phyloP scores from a whole-genome alignment of 2,797 vertebrate genomes.

The Melanotaenia maccullochi region DNA sequence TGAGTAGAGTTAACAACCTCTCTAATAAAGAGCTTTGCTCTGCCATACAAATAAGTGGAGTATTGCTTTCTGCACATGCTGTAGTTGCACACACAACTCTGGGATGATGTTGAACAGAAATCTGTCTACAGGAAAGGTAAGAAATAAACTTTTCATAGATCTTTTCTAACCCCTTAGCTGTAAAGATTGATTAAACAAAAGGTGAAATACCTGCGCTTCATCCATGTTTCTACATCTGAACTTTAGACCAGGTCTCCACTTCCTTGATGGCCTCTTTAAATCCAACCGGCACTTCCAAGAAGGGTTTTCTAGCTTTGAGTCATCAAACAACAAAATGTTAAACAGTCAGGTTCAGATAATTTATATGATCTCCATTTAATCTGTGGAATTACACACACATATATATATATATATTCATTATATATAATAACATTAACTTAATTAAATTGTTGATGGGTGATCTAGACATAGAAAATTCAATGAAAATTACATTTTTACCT shows the following conservation, averaged over 20 bases:
- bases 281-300: constrained; percentile 78
- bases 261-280: constrained; percentile 78
- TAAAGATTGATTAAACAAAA: background rate
- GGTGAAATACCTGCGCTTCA: constrained; percentile 82
- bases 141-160: background rate
- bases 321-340: background rate
- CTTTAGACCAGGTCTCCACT: constrained; percentile 78
- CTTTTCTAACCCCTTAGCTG: background rate
- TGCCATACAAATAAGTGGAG: too few relatives aligned
- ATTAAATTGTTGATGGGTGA: too few relatives aligned
- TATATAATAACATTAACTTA: too few relatives aligned
- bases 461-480: too few relatives aligned
- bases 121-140: too few relatives aligned
- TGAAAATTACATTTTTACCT: constrained; percentile 65
- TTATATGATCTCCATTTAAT: background rate
- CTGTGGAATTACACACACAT: background rate
- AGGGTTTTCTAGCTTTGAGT: constrained; percentile 82
- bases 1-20: too few relatives aligned
- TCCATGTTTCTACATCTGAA: constrained; percentile 83
- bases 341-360: background rate
- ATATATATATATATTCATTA: background rate
- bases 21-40: too few relatives aligned
- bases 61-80: too few relatives aligned
- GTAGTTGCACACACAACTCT: too few relatives aligned
- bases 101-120: too few relatives aligned